phyloP scores from a whole-genome alignment of 37 sponge, comb jelly and placozoan genomes.

The Eunapius fragilis region DNA sequence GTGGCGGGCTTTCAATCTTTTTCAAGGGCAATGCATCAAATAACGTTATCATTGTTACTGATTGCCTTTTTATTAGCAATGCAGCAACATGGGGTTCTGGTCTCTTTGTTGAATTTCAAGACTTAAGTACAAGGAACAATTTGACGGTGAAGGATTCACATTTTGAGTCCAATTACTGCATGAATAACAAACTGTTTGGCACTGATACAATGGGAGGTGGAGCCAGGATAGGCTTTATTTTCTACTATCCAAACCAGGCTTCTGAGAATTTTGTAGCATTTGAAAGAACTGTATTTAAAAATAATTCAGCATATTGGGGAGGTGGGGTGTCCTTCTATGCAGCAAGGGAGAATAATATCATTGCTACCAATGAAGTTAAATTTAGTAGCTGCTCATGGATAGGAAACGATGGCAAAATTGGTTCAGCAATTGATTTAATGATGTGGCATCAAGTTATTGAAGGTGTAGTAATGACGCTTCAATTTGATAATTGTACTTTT shows the following conservation, averaged over 20 bases:
- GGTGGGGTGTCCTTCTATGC: conserved; percentile 47
- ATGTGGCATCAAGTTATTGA: background rate
- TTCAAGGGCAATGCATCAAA: conserved; percentile 32
- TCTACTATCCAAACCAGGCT: background rate
- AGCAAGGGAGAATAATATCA: background rate
- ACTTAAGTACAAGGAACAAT: conserved; percentile 12
- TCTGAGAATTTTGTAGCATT: conserved; percentile 20
- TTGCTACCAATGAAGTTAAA: conserved; percentile 21
- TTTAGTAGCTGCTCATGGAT: conserved; percentile 40
- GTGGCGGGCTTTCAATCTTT: conserved; percentile 49
- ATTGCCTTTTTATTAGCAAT: conserved; percentile 24
- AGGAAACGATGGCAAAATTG: conserved; percentile 29
- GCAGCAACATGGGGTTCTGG: conserved; percentile 57
- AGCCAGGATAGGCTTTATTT: conserved; percentile 25
- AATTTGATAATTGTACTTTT: conserved; percentile 31
- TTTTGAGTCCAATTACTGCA: conserved; percentile 22
- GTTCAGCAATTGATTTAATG: conserved; percentile 44
- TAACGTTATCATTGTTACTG: background rate
- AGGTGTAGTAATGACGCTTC: background rate
- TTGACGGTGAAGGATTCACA: background rate
- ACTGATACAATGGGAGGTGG: conserved; percentile 60
- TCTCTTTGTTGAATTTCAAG: conserved; percentile 48
- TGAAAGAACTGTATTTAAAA: background rate
- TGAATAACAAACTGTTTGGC: background rate
- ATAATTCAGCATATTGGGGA: conserved; percentile 53